phyloP scores from a whole-genome alignment of 2,797 vertebrate genomes.

The Schizopygopsis malacanthus region DNA sequence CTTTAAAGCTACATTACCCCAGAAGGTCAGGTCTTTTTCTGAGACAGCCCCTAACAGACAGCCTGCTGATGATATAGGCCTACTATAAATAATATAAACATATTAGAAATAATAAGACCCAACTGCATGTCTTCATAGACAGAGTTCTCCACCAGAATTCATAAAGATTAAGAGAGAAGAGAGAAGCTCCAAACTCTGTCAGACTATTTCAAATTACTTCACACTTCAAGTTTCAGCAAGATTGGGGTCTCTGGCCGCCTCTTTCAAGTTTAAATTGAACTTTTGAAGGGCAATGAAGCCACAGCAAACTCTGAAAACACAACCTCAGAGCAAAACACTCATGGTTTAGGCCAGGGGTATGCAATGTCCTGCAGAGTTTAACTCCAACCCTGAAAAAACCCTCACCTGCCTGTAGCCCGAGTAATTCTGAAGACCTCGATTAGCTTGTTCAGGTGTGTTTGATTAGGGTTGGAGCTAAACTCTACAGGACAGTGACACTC shows the following conservation, averaged over 20 bases:
- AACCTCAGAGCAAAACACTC: slow-evolving; percentile 3
- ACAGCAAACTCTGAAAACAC: slow-evolving; percentile 7
- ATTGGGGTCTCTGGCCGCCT: slow-evolving; percentile 59
- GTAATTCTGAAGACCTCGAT: no score
- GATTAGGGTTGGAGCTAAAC: no score
- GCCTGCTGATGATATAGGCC: background rate
- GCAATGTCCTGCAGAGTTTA: no score
- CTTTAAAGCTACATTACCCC: slow-evolving; percentile 62
- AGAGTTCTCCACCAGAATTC: slow-evolving; percentile 63
- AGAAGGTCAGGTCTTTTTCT: slow-evolving; percentile 50
- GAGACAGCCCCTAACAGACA: background rate
- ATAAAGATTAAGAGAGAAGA: slow-evolving; percentile 40
- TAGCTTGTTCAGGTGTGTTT: no score
- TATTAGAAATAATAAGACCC: slow-evolving; percentile 2
- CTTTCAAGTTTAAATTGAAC: slow-evolving; percentile 69
- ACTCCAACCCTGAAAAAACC: no score
- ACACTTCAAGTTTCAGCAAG: slow-evolving; percentile 56
- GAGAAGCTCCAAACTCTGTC: slow-evolving; percentile 59
- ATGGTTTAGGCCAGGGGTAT: no score
- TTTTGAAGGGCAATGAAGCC: slow-evolving; percentile 64
- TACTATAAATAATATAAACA: slow-evolving; percentile 16
- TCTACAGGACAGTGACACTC: no score
- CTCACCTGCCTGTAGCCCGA: no score
- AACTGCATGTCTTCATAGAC: slow-evolving; percentile 56
- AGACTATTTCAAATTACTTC: slow-evolving; percentile 61